Conservation (phyloP, 2,113 vertebrate species). For the Otis tarda region DNA sequence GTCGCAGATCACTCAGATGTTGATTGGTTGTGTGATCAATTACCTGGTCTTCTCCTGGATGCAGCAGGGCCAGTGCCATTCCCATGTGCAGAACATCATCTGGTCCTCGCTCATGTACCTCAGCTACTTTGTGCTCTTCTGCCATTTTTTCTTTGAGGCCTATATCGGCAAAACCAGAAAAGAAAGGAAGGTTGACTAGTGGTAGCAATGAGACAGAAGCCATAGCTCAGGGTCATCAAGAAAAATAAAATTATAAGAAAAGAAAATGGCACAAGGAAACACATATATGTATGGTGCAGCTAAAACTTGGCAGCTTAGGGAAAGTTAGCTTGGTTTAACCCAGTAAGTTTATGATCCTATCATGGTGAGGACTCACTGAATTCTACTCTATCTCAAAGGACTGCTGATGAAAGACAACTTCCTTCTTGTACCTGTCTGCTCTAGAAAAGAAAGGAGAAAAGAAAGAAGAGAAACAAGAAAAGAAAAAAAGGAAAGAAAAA, state of each 20-base stretch:
- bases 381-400: constrained; percentile 70
- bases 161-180: constrained; percentile 88
- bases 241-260: constrained; percentile 71
- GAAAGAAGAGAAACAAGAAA: background rate
- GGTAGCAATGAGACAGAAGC: constrained; percentile 68
- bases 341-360: constrained; percentile 83
- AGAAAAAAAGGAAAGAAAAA: background rate
- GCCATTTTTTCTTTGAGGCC: constrained; percentile 98
- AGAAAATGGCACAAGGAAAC: constrained; percentile 83
- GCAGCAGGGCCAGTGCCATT: constrained; percentile 96
- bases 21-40: constrained; percentile 95
- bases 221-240: constrained; percentile 84
- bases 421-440: constrained; percentile 67
- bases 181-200: constrained; percentile 72
- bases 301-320: constrained; percentile 79
- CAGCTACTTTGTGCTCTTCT: constrained; percentile 99
- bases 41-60: constrained; percentile 98
- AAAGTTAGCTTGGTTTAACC: constrained; percentile 72
- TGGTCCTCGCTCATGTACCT: constrained; percentile 99
- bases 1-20: constrained; percentile 98
- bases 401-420: constrained; percentile 65
- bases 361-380: constrained; percentile 78
- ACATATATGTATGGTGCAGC: constrained; percentile 76
- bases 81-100: constrained; percentile 95
- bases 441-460: constrained; percentile 41